phyloP scores from a whole-genome alignment of 2,113 vertebrate species.

The Paracanthobrama guichenoti region DNA sequence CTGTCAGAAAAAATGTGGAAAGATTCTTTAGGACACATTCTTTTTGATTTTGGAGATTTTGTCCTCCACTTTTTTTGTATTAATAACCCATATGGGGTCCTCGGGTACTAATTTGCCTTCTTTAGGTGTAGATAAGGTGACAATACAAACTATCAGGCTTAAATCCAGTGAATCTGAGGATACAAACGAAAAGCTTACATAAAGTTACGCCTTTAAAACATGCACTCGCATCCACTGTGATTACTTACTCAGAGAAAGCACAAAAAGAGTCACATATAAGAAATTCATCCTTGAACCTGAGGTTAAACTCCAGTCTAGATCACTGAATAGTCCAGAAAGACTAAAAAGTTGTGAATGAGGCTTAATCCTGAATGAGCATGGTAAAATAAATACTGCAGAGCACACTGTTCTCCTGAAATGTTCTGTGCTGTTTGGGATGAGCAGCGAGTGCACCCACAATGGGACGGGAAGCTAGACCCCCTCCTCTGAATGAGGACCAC shows the following conservation, averaged over 20 bases:
- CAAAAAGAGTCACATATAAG: not conserved
- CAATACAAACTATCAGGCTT: not conserved
- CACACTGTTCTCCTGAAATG: not conserved
- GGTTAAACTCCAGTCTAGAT: not conserved
- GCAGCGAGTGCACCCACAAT: not conserved
- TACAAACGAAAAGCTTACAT: not conserved
- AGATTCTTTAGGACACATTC: not conserved
- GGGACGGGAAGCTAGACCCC: conserved; percentile 51
- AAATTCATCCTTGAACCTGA: conserved; percentile 5
- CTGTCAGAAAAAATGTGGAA: not conserved
- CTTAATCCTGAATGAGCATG: not conserved
- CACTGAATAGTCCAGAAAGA: not conserved
- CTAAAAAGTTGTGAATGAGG: not conserved
- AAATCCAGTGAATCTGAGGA: not conserved
- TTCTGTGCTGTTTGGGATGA: conserved; percentile 8
- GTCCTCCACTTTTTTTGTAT: not conserved
- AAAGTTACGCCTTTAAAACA: not conserved
- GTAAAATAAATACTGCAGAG: not conserved
- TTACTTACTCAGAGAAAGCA: conserved; percentile 12
- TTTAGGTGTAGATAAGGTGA: not conserved
- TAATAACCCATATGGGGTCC: not conserved
- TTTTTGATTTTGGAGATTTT: too few species aligned
- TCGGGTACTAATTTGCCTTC: not conserved
- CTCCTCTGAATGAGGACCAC: conserved; percentile 45
- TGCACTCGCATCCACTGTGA: not conserved